Base-by-base conservation (phyloP, 1,140 invertebrate species). In the Apis laboriosa region DNA sequence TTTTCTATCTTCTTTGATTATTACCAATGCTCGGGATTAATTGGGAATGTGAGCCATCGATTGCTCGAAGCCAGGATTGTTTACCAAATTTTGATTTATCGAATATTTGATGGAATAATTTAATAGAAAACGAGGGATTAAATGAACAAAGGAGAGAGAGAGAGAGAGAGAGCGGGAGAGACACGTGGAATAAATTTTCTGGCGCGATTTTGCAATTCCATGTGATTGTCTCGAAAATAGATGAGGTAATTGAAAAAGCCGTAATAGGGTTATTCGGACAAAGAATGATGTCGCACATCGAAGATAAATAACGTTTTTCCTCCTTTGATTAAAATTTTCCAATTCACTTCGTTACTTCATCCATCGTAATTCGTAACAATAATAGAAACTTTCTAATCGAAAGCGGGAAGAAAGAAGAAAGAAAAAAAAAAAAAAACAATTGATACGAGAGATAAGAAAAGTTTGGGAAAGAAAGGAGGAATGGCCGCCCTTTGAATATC, bases 321-420 rank as follows among this genome's bases (percentile, higher is more conserved):
- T 2, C 12, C n/a, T 72, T 51, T 49, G 60, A 66, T 43, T 43
- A 43, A 43, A 43, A 43, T 43, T 43, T 43, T 43, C 34, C 5
- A 8, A 43, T 43, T 17, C 24, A 9, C 28, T 12, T 15, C 24
- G 61, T 64, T n/a, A 34, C 1, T 67, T 88, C 87, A 88, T 90
- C 86, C 82, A 71, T 19, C 34, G 19, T 67, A 67, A 67, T 67
- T 67, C 64, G 64, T 43, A 43, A 81, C 56, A 86, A 87, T 86
- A 74, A 77, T 89, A 86, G 84, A 90, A 88, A 89, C 84, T 83
- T 84, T 88, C 90, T 92, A 91, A 92, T 90, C 88, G 83, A 64
- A 61, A 49, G 60, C 4, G 34, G 5, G 34, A 43, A 43, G 34
- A 43, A 43, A 0, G 34, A 34, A 34, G 34, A 7, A 43, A 43